A percentile compares a stretch with the other conserved stretches of the same genome.
Conservation (phyloP, 1,140 invertebrate genomes). For the Idris sp. region DNA sequence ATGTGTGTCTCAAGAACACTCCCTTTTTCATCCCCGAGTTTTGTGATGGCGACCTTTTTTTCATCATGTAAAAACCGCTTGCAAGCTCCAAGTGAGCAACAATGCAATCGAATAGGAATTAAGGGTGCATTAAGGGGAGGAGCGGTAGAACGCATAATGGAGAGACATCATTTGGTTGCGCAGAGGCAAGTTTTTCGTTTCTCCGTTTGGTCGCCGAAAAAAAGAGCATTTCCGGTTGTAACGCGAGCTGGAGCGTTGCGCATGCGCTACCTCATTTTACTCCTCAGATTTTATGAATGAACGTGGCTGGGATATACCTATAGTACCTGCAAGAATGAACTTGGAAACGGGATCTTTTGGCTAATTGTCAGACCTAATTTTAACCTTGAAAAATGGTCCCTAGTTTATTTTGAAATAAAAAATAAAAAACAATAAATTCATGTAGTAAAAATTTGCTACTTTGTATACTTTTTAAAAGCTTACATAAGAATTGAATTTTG, state of each 20-base stretch:
- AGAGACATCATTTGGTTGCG: no score
- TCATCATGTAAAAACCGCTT: conserved; percentile 54
- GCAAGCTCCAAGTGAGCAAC: conserved; percentile 66
- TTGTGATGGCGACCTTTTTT: conserved; percentile 7
- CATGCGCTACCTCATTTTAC: conserved; percentile 28
- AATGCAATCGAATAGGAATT: conserved; percentile 65
- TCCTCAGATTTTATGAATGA: conserved; percentile 58
- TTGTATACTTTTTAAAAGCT: no score
- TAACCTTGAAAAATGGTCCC: no score
- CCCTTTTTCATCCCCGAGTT: conserved; percentile 9
- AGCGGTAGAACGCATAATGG: conserved; percentile 67
- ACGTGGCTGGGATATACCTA: no score
- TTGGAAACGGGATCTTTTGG: conserved; percentile 47
- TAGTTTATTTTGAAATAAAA: no score
- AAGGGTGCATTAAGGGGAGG: conserved; percentile 70
- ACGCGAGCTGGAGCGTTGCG: conserved; percentile 63
- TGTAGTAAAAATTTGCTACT: no score
- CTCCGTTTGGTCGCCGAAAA: no score
- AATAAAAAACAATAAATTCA: no score
- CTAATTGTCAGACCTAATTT: conserved; percentile 31
- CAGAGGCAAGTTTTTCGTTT: no score
- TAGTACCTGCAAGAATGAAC: conserved; percentile 63
- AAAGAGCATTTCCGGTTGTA: conserved; percentile 71
- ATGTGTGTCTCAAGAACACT: conserved; percentile 41
- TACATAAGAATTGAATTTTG: no score